A percentile compares a stretch with the other conserved stretches of the same genome.
phyloP scores from a whole-genome alignment of 2,113 vertebrate genomes.

The Passer montanus region DNA sequence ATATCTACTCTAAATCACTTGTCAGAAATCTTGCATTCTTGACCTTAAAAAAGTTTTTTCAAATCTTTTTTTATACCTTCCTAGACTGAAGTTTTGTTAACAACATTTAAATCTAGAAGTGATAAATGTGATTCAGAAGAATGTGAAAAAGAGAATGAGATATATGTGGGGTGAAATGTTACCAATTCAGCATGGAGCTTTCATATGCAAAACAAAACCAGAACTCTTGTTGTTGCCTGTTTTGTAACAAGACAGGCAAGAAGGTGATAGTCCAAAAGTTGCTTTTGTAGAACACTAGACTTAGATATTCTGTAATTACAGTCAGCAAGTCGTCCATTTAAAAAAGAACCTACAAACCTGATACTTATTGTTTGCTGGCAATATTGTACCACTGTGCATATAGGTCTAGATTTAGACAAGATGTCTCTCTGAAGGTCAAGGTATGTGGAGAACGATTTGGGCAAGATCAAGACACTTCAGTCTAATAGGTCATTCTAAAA shows the following conservation, averaged over 20 bases:
- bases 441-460: neutral
- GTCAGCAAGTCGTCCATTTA: fast-evolving
- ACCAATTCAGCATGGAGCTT: neutral
- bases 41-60: neutral
- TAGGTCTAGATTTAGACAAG: neutral
- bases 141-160: neutral
- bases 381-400: neutral
- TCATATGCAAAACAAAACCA: neutral
- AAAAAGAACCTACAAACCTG: neutral
- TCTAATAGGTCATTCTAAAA: neutral
- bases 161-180: neutral
- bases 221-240: neutral
- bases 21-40: neutral
- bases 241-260: neutral
- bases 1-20: neutral
- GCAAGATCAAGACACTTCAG: neutral
- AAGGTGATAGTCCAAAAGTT: neutral
- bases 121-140: neutral
- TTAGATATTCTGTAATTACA: neutral
- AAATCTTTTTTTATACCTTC: neutral
- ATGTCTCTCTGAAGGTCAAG: neutral
- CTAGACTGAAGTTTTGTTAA: neutral
- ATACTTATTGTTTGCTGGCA: neutral
- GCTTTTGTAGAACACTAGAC: neutral
- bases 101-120: neutral